These are phyloP conservation scores for Autographa pulchrina DNA, from an alignment of 2,888 invertebrate species.

Conservation along the genomic window DNA sequence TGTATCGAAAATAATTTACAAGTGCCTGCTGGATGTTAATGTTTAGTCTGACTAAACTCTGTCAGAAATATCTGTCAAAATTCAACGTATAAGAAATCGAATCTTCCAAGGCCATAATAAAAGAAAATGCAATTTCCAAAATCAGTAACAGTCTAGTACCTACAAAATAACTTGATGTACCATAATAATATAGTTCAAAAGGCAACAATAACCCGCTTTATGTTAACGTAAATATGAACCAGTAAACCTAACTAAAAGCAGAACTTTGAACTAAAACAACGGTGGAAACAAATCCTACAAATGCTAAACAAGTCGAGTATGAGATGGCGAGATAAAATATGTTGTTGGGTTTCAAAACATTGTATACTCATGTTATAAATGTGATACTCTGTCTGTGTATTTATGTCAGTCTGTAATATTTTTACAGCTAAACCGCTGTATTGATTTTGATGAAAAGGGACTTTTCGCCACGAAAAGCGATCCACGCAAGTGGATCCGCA, in stretches of 20 bases:
- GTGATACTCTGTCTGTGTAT: no score
- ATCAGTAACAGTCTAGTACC: no score
- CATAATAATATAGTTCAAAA: slow-evolving; percentile 19
- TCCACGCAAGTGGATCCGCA: not conserved
- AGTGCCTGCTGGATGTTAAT: no score
- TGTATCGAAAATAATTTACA: no score
- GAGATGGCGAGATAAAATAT: slow-evolving; percentile 37
- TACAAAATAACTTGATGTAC: not conserved
- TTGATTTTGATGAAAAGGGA: no score
- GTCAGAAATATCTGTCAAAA: no score
- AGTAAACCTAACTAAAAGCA: slow-evolving; percentile 14
- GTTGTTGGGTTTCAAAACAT: slow-evolving; percentile 28
- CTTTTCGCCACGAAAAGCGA: no score
- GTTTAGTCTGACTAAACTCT: no score
- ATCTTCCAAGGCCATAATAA: no score
- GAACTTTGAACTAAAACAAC: slow-evolving; percentile 34
- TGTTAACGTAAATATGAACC: slow-evolving; percentile 14
- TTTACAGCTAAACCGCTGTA: not conserved
- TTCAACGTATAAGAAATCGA: no score
- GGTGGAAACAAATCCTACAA: slow-evolving; percentile 31
- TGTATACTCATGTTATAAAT: not conserved
- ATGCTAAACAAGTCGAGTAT: slow-evolving; percentile 25
- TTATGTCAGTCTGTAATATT: not conserved
- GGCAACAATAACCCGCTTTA: not conserved
- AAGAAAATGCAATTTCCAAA: no score